Evolutionary conservation across 2,888 invertebrate genomes (phyloP).

Genomic region (Phasia obesa): DNA sequence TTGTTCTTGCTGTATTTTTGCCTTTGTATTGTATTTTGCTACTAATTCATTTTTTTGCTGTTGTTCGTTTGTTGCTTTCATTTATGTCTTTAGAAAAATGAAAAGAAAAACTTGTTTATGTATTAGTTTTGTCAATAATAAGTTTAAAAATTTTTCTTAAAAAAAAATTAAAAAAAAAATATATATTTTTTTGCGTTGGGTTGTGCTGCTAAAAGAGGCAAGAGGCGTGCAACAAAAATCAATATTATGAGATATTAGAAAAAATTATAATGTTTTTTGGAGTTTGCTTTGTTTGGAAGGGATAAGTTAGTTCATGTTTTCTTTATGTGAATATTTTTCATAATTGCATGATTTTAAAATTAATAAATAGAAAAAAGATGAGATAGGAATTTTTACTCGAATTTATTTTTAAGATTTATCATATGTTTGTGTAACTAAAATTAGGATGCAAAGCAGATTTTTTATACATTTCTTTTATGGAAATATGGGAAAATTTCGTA

Average conservation of each 20-base stretch:
- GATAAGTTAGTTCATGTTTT: not conserved
- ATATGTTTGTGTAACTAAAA: too few species aligned
- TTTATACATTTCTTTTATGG: too few species aligned
- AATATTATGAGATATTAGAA: slow-evolving; percentile 63
- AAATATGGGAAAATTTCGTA: too few species aligned
- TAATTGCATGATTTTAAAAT: slow-evolving; percentile 35
- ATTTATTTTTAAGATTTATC: not conserved
- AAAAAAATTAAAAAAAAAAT: slow-evolving; percentile 14
- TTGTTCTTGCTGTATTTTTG: slow-evolving; percentile 30
- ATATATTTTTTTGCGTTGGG: slow-evolving; percentile 35
- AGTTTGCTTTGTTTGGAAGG: too few species aligned
- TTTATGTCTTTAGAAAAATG: slow-evolving; percentile 30
- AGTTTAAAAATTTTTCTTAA: slow-evolving; percentile 70
- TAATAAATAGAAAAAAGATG: slow-evolving; percentile 19
- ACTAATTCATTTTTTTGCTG: slow-evolving; percentile 50
- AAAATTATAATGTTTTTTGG: slow-evolving; percentile 52
- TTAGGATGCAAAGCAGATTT: too few species aligned
- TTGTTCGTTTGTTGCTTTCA: slow-evolving; percentile 43
- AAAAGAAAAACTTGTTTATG: slow-evolving; percentile 65
- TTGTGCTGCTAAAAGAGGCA: slow-evolving; percentile 11
- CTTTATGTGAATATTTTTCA: slow-evolving; percentile 3
- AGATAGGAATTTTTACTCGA: not conserved
- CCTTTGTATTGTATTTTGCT: slow-evolving; percentile 50
- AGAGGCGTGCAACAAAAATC: slow-evolving; percentile 49
- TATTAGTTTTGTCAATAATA: slow-evolving; percentile 73